Evolutionary conservation across 2,113 vertebrate species (phyloP).

Genomic region (Cranoglanis bouderius): DNA sequence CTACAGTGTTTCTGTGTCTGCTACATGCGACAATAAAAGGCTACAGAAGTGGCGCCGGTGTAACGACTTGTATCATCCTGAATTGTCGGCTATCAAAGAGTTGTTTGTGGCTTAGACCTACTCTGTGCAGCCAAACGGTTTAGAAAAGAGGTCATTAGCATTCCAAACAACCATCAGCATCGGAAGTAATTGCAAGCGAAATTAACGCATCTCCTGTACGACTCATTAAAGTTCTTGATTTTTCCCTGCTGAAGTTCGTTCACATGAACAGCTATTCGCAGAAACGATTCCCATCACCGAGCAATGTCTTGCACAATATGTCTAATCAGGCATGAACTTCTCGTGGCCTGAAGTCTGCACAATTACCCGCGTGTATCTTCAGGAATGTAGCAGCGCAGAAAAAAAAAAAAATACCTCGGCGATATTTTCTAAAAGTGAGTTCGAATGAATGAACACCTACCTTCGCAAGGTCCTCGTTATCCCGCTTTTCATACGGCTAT

Average conservation of each 20-base stretch:
- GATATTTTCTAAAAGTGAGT: neutral
- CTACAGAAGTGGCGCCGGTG: neutral
- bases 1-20: neutral
- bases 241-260: neutral
- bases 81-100: conserved; percentile 16
- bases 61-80: neutral
- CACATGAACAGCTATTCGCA: neutral
- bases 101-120: neutral
- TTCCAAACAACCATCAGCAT: conserved; percentile 5
- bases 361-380: neutral
- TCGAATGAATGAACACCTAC: neutral
- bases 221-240: neutral
- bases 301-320: neutral
- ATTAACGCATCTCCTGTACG: neutral
- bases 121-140: neutral
- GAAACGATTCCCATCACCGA: neutral
- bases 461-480: neutral
- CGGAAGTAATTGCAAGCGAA: neutral
- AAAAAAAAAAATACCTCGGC: neutral
- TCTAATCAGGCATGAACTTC: neutral
- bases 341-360: neutral
- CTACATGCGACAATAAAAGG: neutral
- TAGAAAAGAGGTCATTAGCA: conserved; percentile 11
- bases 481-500: neutral
- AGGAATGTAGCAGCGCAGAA: neutral